Evolutionary conservation across 2,797 vertebrate species (phyloP).

Genomic region (Arctocebus calabarensis): DNA sequence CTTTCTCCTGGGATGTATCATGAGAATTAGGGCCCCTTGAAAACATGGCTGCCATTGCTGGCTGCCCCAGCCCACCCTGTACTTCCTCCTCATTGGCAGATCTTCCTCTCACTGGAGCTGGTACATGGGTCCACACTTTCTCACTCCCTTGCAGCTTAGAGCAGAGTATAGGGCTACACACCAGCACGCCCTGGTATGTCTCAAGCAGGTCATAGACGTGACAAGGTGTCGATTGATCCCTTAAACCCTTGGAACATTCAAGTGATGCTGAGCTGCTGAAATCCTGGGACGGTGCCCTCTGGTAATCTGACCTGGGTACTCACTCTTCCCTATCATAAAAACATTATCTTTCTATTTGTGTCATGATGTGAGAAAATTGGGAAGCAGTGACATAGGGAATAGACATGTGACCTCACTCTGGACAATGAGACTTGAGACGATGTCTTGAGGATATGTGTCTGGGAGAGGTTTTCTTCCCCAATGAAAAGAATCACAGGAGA

Average conservation of each 20-base stretch:
- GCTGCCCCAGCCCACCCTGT: background rate
- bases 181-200: background rate
- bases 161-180: background rate
- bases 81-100: background rate
- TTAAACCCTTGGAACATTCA: background rate
- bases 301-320: background rate
- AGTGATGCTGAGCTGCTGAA: background rate
- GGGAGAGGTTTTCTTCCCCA: background rate
- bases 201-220: background rate
- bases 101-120: background rate
- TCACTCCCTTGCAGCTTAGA: background rate
- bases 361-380: background rate
- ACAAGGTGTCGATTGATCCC: background rate
- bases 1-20: background rate
- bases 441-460: background rate
- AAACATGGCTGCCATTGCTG: background rate
- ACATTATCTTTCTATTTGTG: slow-evolving; percentile 9
- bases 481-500: background rate
- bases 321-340: background rate
- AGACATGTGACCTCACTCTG: background rate
- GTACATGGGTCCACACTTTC: background rate
- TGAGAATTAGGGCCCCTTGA: background rate
- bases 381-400: background rate
- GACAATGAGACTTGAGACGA: background rate
- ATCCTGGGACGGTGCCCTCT: background rate